A percentile compares a stretch with the other conserved stretches of the same genome.
These are phyloP conservation scores for Liasis olivaceus DNA, from an alignment of 2,797 vertebrate species.

Conservation along the genomic window DNA sequence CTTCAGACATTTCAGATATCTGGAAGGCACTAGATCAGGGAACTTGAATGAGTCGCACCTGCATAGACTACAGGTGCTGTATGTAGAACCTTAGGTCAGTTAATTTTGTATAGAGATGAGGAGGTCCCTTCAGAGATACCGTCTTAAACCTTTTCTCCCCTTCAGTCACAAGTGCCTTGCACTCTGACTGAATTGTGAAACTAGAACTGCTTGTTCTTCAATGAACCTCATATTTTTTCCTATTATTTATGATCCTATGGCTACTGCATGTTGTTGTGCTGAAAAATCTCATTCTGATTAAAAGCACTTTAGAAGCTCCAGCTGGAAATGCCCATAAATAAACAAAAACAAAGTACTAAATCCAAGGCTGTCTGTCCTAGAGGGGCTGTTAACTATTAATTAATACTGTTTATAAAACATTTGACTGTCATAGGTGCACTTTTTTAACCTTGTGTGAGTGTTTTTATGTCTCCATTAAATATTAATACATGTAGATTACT, in stretches of 20 bases:
- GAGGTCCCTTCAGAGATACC: neutral
- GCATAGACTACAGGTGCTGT: neutral
- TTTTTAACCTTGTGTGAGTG: slow-evolving; percentile 15
- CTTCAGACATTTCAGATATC: neutral
- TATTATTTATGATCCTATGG: slow-evolving; percentile 1
- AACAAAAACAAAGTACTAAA: slow-evolving; percentile 25
- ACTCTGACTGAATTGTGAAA: neutral
- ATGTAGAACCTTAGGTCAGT: neutral
- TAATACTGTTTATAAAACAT: slow-evolving; percentile 30
- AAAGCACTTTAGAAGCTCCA: slow-evolving; percentile 13
- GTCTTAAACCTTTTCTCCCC: neutral
- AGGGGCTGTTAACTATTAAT: slow-evolving; percentile 25
- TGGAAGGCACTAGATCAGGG: neutral
- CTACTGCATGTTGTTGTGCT: slow-evolving; percentile 18
- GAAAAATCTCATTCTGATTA: slow-evolving; percentile 14
- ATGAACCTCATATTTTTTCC: neutral
- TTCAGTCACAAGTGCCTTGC: neutral
- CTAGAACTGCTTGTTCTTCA: neutral
- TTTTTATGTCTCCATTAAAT: slow-evolving; percentile 27
- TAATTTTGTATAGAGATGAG: neutral
- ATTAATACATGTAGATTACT: slow-evolving; percentile 8
- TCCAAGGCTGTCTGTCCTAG: neutral
- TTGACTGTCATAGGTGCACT: slow-evolving; percentile 13
- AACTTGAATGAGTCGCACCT: neutral
- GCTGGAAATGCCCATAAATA: slow-evolving; percentile 31